phyloP scores from a whole-genome alignment of 2,797 vertebrate species.

The Arvicola amphibius region DNA sequence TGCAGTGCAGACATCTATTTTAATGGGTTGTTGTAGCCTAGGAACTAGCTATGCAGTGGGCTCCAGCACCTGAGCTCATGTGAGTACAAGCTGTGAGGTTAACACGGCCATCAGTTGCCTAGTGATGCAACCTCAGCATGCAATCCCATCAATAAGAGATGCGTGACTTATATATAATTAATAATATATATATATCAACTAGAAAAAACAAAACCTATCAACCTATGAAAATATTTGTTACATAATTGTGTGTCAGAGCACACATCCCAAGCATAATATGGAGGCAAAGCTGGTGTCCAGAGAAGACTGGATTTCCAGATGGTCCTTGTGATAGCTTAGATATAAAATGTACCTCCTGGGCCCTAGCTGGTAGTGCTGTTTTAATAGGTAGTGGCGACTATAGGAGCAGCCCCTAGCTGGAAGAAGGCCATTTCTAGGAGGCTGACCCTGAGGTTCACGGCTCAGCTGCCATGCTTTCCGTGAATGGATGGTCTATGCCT shows the following conservation, averaged over 20 bases:
- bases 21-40: not conserved
- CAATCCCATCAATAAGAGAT: not conserved
- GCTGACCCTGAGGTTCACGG: not conserved
- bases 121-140: not conserved
- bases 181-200: not conserved
- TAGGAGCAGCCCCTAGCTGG: not conserved
- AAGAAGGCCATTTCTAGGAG: not conserved
- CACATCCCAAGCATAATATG: too few species aligned
- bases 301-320: not conserved
- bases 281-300: not conserved
- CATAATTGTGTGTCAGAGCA: not conserved
- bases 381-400: not conserved
- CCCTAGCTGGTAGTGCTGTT: not conserved
- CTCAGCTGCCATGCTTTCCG: not conserved
- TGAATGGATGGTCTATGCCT: too few species aligned
- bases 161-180: not conserved
- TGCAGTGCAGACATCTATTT: too few species aligned
- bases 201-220: not conserved
- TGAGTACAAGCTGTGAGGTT: not conserved
- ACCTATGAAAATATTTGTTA: not conserved
- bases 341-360: not conserved
- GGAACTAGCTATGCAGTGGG: not conserved
- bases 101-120: too few species aligned
- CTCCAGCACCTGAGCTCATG: too few species aligned
- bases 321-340: not conserved